Conservation (phyloP, 2,888 invertebrate species). For the Escarpia spicata region DNA sequence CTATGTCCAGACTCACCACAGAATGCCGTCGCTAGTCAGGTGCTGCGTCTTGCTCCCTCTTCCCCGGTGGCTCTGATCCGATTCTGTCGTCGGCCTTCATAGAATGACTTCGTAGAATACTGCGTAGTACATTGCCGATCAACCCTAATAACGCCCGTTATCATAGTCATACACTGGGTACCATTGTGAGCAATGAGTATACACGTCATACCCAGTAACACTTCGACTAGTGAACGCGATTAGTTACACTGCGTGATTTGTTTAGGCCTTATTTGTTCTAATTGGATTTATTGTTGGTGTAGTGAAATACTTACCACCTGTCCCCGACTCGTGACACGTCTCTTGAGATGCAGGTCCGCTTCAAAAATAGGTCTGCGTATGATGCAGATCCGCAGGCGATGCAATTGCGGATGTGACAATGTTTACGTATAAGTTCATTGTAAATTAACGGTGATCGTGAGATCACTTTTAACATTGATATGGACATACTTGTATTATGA, state of each 20-base stretch:
- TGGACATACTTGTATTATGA: too few relatives aligned
- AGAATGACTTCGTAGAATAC: neutral
- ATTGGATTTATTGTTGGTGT: neutral
- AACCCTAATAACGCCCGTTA: neutral
- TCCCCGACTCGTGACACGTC: neutral
- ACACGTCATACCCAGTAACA: neutral
- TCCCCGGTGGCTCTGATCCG: neutral
- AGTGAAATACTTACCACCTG: neutral
- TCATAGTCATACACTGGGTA: neutral
- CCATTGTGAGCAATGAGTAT: neutral
- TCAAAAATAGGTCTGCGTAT: too few relatives aligned
- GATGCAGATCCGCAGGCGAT: too few relatives aligned
- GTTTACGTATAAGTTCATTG: too few relatives aligned
- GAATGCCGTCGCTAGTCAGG: neutral
- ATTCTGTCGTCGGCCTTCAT: neutral
- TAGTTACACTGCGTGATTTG: neutral
- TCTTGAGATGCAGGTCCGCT: neutral
- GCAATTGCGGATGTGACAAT: too few relatives aligned
- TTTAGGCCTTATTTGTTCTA: neutral
- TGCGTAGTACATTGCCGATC: neutral
- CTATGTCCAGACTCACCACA: neutral
- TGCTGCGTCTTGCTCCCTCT: neutral
- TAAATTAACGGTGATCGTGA: too few relatives aligned
- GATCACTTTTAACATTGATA: too few relatives aligned
- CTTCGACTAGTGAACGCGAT: neutral